phyloP scores from a whole-genome alignment of 1,140 invertebrate genomes.

The Tetramorium simillimum region DNA sequence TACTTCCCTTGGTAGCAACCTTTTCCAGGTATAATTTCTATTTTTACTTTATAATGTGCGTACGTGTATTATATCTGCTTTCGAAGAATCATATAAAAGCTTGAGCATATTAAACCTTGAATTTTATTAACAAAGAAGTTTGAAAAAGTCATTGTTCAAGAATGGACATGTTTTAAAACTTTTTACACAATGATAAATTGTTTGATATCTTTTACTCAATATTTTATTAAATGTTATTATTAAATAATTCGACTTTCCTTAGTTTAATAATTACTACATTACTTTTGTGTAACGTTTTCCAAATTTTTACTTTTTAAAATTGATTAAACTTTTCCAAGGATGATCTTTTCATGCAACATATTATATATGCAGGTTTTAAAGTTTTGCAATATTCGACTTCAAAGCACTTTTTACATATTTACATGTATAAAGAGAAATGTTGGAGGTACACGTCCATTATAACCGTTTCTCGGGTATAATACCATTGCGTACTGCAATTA shows the following conservation, averaged over 20 bases:
- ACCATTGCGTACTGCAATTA: slow-evolving; percentile 38
- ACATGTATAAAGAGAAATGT: slow-evolving; percentile 4
- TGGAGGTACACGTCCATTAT: slow-evolving; percentile 2
- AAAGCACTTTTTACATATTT: neutral
- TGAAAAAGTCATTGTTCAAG: neutral
- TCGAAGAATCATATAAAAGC: neutral
- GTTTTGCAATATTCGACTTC: slow-evolving; percentile 1
- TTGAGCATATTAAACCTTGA: slow-evolving; percentile 7
- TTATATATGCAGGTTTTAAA: neutral
- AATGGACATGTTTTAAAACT: neutral
- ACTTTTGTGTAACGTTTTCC: neutral
- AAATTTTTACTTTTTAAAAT: neutral
- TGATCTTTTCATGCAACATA: neutral
- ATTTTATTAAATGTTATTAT: neutral
- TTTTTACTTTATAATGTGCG: slow-evolving; percentile 8
- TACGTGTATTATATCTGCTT: neutral
- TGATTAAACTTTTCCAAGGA: neutral
- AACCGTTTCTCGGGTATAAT: slow-evolving; percentile 27
- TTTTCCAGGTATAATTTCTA: slow-evolving; percentile 25
- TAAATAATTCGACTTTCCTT: neutral
- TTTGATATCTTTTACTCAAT: slow-evolving; percentile 1
- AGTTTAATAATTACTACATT: neutral
- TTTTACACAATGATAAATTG: neutral
- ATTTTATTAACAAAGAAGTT: slow-evolving; percentile 1
- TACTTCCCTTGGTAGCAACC: neutral